A percentile compares a stretch with the other conserved stretches of the same genome.
Conservation (phyloP, 2,888 invertebrate genomes). For the Suillia variegata region DNA sequence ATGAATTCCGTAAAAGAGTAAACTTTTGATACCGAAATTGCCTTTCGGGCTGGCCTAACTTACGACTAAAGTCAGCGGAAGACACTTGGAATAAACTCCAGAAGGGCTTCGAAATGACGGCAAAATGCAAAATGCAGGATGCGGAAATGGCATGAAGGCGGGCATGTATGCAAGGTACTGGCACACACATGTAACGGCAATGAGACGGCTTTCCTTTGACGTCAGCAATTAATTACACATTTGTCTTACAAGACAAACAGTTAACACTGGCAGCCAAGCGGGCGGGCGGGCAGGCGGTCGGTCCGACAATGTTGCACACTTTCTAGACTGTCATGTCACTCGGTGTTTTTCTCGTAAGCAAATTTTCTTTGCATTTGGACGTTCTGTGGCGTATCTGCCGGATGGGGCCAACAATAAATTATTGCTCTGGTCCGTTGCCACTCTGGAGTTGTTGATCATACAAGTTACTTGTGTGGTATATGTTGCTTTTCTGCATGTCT, state of each 20-base stretch:
- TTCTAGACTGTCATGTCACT: conserved; percentile 5
- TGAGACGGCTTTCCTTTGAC: conserved; percentile 56
- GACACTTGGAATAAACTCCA: too few relatives aligned
- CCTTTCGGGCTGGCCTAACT: conserved; percentile 5
- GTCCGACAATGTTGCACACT: conserved; percentile 8
- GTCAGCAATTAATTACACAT: conserved; percentile 58
- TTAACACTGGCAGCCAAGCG: conserved; percentile 30
- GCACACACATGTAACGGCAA: not conserved
- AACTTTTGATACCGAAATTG: not conserved
- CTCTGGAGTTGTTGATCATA: not conserved
- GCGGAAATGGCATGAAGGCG: conserved; percentile 13
- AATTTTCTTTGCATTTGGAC: conserved; percentile 31
- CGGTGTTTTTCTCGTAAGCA: conserved; percentile 9
- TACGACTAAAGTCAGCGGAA: not conserved
- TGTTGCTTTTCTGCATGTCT: not conserved
- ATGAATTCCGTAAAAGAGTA: conserved; percentile 21
- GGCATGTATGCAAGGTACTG: too few relatives aligned
- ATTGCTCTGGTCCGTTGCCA: conserved; percentile 31
- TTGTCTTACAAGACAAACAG: conserved; percentile 59
- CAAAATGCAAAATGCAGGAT: too few relatives aligned
- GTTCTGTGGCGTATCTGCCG: conserved; percentile 27
- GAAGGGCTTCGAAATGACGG: too few relatives aligned
- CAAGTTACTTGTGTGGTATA: conserved; percentile 3
- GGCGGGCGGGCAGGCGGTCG: conserved; percentile 14
- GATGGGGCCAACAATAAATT: conserved; percentile 52